Conservation (phyloP, 2,113 vertebrate genomes). For the Amphiprion ocellaris region DNA sequence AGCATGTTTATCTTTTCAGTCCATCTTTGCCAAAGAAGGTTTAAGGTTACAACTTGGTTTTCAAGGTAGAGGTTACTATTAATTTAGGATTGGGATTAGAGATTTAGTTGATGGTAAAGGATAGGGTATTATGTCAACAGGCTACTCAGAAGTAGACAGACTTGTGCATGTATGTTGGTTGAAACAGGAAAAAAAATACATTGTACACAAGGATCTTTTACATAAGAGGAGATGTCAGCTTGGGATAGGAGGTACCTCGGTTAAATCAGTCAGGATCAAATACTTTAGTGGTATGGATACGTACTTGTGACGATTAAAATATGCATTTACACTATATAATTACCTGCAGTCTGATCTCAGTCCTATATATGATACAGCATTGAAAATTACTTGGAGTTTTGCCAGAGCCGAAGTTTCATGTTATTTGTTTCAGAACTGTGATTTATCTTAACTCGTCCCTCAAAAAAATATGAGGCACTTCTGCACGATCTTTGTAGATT, state of each 20-base stretch:
- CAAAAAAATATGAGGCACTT: neutral
- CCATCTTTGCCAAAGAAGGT: neutral
- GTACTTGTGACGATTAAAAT: neutral
- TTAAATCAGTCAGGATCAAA: neutral
- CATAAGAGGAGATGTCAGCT: neutral
- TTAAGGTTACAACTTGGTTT: neutral
- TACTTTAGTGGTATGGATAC: no score
- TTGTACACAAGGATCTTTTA: no score
- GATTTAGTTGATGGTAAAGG: neutral
- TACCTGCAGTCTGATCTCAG: neutral
- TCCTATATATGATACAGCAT: neutral
- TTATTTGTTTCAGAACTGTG: neutral
- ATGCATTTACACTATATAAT: neutral
- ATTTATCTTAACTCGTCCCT: neutral
- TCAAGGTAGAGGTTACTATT: neutral
- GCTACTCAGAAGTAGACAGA: no score
- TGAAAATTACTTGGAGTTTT: neutral
- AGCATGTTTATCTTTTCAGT: slow-evolving; percentile 1
- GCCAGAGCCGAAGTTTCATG: neutral
- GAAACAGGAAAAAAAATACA: no score
- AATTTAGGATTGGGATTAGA: neutral
- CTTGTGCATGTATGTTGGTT: no score
- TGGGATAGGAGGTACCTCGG: neutral
- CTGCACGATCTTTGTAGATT: slow-evolving; percentile 8
- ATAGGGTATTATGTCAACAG: no score